phyloP scores from a whole-genome alignment of 2,888 invertebrate genomes.

The Ophion slaviceki region DNA sequence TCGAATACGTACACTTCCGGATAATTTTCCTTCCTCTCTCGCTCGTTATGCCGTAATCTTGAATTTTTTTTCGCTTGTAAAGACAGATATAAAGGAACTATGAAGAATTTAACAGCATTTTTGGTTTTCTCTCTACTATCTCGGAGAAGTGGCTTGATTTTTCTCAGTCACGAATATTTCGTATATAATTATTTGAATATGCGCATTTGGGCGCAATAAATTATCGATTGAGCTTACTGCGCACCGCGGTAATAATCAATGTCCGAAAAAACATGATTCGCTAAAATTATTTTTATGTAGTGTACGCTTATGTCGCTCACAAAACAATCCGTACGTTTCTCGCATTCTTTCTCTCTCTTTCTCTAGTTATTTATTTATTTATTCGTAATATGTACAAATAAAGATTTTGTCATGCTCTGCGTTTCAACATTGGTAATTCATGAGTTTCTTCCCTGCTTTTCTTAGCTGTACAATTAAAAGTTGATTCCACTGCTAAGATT shows the following conservation, averaged over 20 bases:
- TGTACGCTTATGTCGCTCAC: constrained; percentile 47
- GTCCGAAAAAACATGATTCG: constrained; percentile 32
- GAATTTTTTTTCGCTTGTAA: constrained; percentile 55
- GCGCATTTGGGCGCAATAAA: constrained; percentile 50
- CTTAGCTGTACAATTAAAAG: constrained; percentile 55
- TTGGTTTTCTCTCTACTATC: constrained; percentile 59
- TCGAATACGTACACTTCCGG: constrained; percentile 69
- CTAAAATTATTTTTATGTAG: constrained; percentile 18
- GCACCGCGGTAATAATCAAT: constrained; percentile 27
- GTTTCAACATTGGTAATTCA: constrained; percentile 27
- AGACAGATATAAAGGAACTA: constrained; percentile 75
- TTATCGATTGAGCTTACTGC: constrained; percentile 54
- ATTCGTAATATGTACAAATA: constrained; percentile 59
- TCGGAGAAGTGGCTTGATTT: constrained; percentile 55
- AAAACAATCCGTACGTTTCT: constrained; percentile 34
- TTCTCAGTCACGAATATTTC: constrained; percentile 56
- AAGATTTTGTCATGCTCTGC: constrained; percentile 49
- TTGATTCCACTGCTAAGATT: constrained; percentile 13
- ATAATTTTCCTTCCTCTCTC: constrained; percentile 29
- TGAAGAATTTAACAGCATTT: constrained; percentile 72
- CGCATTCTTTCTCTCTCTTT: constrained; percentile 23
- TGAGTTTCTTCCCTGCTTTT: constrained; percentile 25
- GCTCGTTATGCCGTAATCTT: background rate
- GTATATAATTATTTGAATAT: constrained; percentile 34
- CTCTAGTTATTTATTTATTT: constrained; percentile 15